Evolutionary conservation across 2,888 invertebrate species (phyloP).

Genomic region (Cosmia trapezina): DNA sequence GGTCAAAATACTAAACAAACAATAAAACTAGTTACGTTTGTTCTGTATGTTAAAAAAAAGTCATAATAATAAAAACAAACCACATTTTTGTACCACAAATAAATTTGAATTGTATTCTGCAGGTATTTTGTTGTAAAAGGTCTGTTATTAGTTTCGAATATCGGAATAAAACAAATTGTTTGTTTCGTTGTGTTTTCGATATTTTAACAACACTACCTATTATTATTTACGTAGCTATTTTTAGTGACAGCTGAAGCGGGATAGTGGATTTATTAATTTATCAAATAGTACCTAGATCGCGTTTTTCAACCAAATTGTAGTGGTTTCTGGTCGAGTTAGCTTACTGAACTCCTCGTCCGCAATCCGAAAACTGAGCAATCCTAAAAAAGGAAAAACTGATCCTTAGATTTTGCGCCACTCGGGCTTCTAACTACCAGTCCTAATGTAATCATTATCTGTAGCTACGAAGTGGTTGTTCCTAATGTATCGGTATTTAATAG

Average conservation of each 20-base stretch:
- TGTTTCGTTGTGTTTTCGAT: background rate
- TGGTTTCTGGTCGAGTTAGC: background rate
- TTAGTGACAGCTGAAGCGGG: background rate
- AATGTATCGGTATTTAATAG: too few species aligned
- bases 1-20: background rate
- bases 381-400: background rate
- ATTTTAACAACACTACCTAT: background rate
- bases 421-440: background rate
- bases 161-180: background rate
- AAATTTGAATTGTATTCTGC: slow-evolving; percentile 3
- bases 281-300: too few species aligned
- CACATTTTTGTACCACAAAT: slow-evolving; percentile 2
- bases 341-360: background rate
- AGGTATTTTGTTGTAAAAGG: background rate
- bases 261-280: background rate
- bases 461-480: background rate
- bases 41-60: slow-evolving; percentile 2
- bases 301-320: background rate
- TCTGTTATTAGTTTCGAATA: background rate
- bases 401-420: background rate
- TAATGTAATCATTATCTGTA: background rate
- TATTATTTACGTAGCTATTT: background rate
- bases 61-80: background rate
- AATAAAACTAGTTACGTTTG: too few species aligned
- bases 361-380: background rate